A percentile compares a stretch with the other conserved stretches of the same genome.
These are phyloP conservation scores for Griposia aprilina DNA, from an alignment of 2,888 invertebrate species.

Conservation along the genomic window DNA sequence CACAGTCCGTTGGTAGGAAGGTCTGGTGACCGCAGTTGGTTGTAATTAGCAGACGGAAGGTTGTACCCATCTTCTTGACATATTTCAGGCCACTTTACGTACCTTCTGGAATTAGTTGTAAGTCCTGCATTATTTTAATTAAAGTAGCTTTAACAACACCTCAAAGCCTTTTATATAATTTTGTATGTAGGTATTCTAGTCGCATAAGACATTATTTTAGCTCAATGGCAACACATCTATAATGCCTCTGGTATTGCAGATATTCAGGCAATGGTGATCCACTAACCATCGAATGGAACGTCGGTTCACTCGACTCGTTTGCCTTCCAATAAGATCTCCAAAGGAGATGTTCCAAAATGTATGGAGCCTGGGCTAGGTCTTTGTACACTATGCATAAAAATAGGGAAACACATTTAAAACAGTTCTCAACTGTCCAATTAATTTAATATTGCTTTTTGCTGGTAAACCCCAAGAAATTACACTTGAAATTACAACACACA, in stretches of 20 bases:
- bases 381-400: too few species aligned
- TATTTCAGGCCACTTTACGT: background rate
- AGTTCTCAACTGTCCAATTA: too few species aligned
- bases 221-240: background rate
- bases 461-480: too few species aligned
- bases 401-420: too few species aligned
- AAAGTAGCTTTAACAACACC: background rate
- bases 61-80: constrained; percentile 10
- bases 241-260: background rate
- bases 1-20: constrained; percentile 24
- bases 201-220: too few species aligned
- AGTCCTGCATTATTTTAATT: background rate
- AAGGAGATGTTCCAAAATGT: background rate
- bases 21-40: constrained; percentile 31
- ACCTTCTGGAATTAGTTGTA: background rate
- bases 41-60: constrained; percentile 34
- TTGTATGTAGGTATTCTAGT: background rate
- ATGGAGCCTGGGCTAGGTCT: too few species aligned
- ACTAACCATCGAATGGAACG: background rate
- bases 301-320: background rate
- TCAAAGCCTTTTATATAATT: background rate
- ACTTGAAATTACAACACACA: too few species aligned
- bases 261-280: background rate
- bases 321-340: background rate
- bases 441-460: too few species aligned